A percentile compares a stretch with the other conserved stretches of the same genome.
Evolutionary conservation across 2,888 invertebrate species (phyloP).

Genomic region (Agrilus mali): DNA sequence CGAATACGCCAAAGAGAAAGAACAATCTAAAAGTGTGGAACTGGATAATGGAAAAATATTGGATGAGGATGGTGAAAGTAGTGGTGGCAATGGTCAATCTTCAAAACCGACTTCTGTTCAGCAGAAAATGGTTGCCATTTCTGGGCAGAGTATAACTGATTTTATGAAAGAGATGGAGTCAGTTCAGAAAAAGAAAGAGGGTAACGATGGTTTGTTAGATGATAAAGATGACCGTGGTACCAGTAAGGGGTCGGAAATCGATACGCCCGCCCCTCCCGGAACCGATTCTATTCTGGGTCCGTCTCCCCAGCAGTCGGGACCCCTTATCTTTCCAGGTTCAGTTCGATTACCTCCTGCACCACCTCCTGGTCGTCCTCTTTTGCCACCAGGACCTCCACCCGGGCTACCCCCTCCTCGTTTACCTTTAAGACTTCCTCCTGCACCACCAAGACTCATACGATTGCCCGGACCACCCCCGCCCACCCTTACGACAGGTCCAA

Average conservation of each 20-base stretch:
- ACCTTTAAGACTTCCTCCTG: slow-evolving; percentile 40
- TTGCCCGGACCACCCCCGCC: slow-evolving; percentile 24
- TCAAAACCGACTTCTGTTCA: slow-evolving; percentile 65
- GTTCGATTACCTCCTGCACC: slow-evolving; percentile 44
- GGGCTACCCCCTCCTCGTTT: slow-evolving; percentile 48
- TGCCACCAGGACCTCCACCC: slow-evolving; percentile 47
- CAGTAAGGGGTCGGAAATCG: slow-evolving; percentile 16
- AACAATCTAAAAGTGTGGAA: slow-evolving; percentile 32
- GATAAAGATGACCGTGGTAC: slow-evolving; percentile 13
- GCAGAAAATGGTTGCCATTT: slow-evolving; percentile 77
- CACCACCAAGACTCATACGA: slow-evolving; percentile 39
- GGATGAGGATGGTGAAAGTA: slow-evolving; percentile 13
- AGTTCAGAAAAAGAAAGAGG: slow-evolving; percentile 60
- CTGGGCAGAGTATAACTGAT: slow-evolving; percentile 83
- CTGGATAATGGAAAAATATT: slow-evolving; percentile 32
- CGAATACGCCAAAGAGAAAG: slow-evolving; percentile 20
- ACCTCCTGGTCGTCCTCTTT: slow-evolving; percentile 37
- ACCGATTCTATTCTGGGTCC: slow-evolving; percentile 23
- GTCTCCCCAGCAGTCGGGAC: slow-evolving; percentile 19
- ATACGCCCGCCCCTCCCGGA: slow-evolving; percentile 26
- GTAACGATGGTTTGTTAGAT: slow-evolving; percentile 6
- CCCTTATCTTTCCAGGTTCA: slow-evolving; percentile 30
- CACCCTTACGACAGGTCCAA: not conserved
- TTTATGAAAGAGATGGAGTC: slow-evolving; percentile 90
- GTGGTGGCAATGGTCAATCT: slow-evolving; percentile 5